These are phyloP conservation scores for Pararge aegeria DNA, from an alignment of 1,140 invertebrate genomes.

Conservation along the genomic window DNA sequence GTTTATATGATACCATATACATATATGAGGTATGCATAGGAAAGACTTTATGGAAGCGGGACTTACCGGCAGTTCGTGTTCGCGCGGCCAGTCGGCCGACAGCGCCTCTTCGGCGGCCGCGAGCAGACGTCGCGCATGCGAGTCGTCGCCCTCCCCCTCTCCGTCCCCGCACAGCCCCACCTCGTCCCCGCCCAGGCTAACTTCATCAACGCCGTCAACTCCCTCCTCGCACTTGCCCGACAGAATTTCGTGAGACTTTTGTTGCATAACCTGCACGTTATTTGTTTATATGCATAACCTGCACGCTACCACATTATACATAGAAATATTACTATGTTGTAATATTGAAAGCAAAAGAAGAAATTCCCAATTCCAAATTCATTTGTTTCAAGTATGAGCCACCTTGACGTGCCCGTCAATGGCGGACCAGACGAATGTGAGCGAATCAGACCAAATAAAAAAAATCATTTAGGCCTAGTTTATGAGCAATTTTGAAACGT, in stretches of 20 bases:
- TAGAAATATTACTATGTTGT: background rate
- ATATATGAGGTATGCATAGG: no score
- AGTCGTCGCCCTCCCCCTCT: conserved; percentile 41
- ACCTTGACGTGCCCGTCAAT: no score
- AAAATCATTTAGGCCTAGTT: no score
- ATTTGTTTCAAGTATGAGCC: no score
- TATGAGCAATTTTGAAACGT: no score
- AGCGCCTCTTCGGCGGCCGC: conserved; percentile 69
- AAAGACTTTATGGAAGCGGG: no score
- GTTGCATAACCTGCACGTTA: conserved; percentile 68
- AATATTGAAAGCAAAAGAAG: background rate
- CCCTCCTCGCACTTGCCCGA: conserved; percentile 56
- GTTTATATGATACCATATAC: no score
- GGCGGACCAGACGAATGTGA: no score
- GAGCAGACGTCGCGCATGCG: conserved; percentile 58
- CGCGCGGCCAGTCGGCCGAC: conserved; percentile 47
- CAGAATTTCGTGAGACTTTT: conserved; percentile 76
- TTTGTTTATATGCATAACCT: background rate
- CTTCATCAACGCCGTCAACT: conserved; percentile 29
- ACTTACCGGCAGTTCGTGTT: conserved; percentile 26
- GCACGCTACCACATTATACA: background rate
- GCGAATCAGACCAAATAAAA: no score
- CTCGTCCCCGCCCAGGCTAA: conserved; percentile 31
- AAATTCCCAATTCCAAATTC: no score
- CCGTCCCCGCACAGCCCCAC: conserved; percentile 31